phyloP scores from a whole-genome alignment of 2,113 vertebrate species.

The Solea senegalensis region DNA sequence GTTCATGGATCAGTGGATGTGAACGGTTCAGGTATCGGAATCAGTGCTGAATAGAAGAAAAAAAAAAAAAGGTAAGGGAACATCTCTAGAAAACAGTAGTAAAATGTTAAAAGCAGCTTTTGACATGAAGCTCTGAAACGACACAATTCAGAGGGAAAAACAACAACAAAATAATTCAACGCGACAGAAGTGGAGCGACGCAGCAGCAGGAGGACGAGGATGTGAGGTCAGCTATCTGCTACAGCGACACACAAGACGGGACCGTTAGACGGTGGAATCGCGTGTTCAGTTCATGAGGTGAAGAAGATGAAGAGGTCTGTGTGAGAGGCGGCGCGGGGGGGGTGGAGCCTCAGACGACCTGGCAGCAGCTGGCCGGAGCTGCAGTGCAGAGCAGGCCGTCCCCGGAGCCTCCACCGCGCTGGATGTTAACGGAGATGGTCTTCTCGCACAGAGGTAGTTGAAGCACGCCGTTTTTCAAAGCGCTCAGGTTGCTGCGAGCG shows the following conservation, averaged over 20 bases:
- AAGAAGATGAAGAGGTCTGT: constrained; percentile 3
- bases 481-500: constrained; percentile 77
- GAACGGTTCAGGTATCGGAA: no score
- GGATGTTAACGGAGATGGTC: constrained; percentile 98
- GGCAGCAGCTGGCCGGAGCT: constrained; percentile 93
- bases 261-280: not conserved
- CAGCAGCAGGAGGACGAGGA: not conserved
- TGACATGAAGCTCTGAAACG: not conserved
- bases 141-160: not conserved
- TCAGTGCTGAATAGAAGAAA: no score
- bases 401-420: constrained; percentile 85
- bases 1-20: no score
- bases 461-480: constrained; percentile 90
- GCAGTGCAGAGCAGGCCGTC: constrained; percentile 92
- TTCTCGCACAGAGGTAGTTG: constrained; percentile 99
- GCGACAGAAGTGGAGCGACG: not conserved
- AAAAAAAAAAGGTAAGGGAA: no score
- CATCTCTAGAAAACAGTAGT: not conserved
- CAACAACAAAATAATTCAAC: not conserved
- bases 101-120: not conserved
- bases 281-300: not conserved
- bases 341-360: constrained; percentile 87
- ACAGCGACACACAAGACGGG: constrained; percentile 12
- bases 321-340: not conserved
- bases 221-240: constrained; percentile 35